These are phyloP conservation scores for Eilema caniola DNA, from an alignment of 2,888 invertebrate genomes.

Conservation along the genomic window DNA sequence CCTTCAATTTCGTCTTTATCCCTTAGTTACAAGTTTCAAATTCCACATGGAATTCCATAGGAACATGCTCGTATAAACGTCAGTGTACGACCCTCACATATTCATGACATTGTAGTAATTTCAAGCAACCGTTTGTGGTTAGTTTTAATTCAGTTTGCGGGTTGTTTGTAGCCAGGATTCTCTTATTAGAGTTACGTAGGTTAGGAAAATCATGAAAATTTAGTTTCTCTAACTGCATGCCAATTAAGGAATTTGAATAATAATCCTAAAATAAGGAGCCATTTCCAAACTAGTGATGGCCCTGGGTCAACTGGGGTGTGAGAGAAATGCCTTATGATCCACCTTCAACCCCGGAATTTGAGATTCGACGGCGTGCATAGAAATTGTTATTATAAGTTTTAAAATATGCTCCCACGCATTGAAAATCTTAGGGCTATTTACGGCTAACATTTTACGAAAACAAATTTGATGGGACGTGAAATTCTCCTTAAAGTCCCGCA, in stretches of 20 bases:
- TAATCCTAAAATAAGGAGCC: too few species aligned
- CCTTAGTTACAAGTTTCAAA: background rate
- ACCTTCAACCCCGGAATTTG: too few species aligned
- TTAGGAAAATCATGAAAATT: background rate
- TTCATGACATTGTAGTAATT: slow-evolving; percentile 11
- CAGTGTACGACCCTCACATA: slow-evolving; percentile 4
- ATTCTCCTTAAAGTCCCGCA: background rate
- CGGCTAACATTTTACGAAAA: background rate
- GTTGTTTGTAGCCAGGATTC: slow-evolving; percentile 6
- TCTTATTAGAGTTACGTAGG: slow-evolving; percentile 2
- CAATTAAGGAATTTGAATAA: background rate
- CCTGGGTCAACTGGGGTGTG: too few species aligned
- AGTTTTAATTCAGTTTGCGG: slow-evolving; percentile 14
- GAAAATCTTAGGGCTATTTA: background rate
- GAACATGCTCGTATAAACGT: too few species aligned
- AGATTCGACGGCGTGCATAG: background rate
- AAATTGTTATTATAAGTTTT: background rate
- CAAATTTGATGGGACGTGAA: background rate
- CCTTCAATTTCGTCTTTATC: slow-evolving; percentile 1
- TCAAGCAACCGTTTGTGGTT: slow-evolving; percentile 5
- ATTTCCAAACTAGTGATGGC: too few species aligned
- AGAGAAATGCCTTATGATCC: too few species aligned
- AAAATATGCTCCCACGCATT: background rate
- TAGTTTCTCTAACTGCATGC: background rate
- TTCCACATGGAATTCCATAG: background rate